phyloP scores from a whole-genome alignment of 1,140 invertebrate genomes.

The Drosophila jambulina region DNA sequence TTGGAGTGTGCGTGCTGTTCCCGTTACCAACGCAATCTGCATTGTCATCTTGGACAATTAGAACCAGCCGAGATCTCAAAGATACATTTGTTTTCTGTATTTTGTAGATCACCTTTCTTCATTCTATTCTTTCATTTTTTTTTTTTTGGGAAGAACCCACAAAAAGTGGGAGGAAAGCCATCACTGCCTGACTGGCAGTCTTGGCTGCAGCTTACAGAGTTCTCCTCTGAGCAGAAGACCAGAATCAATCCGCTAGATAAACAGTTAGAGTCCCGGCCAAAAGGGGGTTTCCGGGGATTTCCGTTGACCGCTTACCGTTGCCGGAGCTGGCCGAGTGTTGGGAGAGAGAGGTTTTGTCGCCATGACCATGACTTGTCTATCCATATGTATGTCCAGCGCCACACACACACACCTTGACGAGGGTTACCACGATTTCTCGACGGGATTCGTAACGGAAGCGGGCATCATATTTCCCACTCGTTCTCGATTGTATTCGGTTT shows the following conservation, averaged over 20 bases:
- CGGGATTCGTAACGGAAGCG: constrained; percentile 39
- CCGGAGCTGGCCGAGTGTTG: constrained; percentile 6
- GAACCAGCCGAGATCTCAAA: constrained; percentile 33
- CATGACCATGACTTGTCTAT: constrained; percentile 48
- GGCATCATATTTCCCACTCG: constrained; percentile 35
- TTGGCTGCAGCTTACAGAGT: background rate
- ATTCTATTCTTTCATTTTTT: too few species aligned
- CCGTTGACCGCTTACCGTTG: constrained; percentile 59
- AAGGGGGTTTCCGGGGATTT: constrained; percentile 43
- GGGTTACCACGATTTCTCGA: constrained; percentile 18
- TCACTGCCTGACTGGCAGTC: background rate
- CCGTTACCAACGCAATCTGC: constrained; percentile 69
- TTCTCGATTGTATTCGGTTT: constrained; percentile 6
- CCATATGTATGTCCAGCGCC: constrained; percentile 13
- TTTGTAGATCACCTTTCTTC: constrained; percentile 14
- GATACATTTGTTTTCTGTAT: constrained; percentile 37
- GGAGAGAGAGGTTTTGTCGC: constrained; percentile 33
- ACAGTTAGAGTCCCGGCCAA: constrained; percentile 62
- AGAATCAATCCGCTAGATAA: constrained; percentile 60
- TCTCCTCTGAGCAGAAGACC: background rate
- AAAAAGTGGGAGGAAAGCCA: constrained; percentile 51
- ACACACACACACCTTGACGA: constrained; percentile 18
- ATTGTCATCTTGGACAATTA: constrained; percentile 79
- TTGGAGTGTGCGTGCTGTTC: constrained; percentile 59
- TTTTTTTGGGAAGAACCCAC: constrained; percentile 49